Conservation (phyloP, 2,888 invertebrate genomes). For the Polia nebulosa region DNA sequence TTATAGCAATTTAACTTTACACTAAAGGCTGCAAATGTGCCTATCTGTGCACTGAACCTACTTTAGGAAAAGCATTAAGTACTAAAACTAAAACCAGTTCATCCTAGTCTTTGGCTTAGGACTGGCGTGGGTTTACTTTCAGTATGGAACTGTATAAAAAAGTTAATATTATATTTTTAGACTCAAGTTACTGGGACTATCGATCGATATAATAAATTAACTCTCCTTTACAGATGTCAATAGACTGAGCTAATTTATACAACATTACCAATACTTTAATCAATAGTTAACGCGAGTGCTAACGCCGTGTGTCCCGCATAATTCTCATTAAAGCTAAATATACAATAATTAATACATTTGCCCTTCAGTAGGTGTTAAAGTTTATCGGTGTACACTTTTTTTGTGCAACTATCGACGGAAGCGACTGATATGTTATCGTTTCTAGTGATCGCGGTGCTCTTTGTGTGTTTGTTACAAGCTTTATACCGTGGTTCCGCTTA, state of each 20-base stretch:
- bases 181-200: not conserved
- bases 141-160: not conserved
- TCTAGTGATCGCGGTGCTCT: conserved; percentile 61
- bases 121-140: not conserved
- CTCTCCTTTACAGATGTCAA: not conserved
- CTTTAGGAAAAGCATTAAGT: no score
- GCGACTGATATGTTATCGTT: conserved; percentile 64
- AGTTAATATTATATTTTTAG: not conserved
- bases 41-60: no score
- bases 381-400: conserved; percentile 62
- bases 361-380: conserved; percentile 63
- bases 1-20: no score
- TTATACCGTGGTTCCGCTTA: conserved; percentile 6
- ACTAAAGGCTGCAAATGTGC: no score
- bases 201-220: not conserved
- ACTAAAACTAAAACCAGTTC: no score
- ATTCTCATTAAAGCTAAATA: conserved; percentile 58
- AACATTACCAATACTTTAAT: conserved; percentile 13
- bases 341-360: conserved; percentile 60
- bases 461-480: conserved; percentile 35
- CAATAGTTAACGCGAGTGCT: conserved; percentile 17
- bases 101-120: no score
- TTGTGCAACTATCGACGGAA: conserved; percentile 63
- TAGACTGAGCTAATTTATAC: conserved; percentile 2
- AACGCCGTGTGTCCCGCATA: conserved; percentile 22